These are phyloP conservation scores for Tetranychus piercei DNA, from an alignment of 2,888 invertebrate species.

Conservation along the genomic window DNA sequence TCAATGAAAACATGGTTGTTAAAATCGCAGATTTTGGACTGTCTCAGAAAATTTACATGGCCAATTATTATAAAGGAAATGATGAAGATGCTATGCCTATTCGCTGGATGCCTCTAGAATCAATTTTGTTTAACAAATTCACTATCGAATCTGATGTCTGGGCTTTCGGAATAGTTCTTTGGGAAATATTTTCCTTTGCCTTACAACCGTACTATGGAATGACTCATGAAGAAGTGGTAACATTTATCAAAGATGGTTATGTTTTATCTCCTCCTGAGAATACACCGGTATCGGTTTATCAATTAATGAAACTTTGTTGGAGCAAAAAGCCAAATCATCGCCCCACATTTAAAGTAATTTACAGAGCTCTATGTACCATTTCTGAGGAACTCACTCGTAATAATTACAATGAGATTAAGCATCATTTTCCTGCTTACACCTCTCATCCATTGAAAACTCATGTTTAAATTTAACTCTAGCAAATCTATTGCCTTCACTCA, in stretches of 20 bases:
- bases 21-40: constrained; percentile 94
- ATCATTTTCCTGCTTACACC: too few species aligned
- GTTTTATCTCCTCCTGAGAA: constrained; percentile 75
- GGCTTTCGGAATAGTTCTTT: constrained; percentile 87
- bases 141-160: constrained; percentile 89
- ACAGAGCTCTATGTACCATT: constrained; percentile 29
- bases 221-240: constrained; percentile 85
- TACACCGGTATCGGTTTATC: constrained; percentile 65
- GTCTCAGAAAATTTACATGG: constrained; percentile 70
- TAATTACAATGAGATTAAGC: neutral
- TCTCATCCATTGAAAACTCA: too few species aligned
- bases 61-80: constrained; percentile 76
- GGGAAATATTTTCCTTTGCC: constrained; percentile 93
- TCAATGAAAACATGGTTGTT: constrained; percentile 78
- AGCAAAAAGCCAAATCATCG: constrained; percentile 62
- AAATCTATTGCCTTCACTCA: too few species aligned
- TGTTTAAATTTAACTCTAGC: too few species aligned
- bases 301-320: constrained; percentile 86
- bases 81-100: constrained; percentile 85
- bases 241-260: constrained; percentile 79
- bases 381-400: neutral
- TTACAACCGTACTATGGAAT: constrained; percentile 90
- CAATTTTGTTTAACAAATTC: constrained; percentile 87
- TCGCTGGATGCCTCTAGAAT: constrained; percentile 93
- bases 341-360: constrained; percentile 48